Percentiles rank a stretch among this genome's conserved stretches.
Conservation (phyloP, 64 coral and sea anemone species). For the Cladopsammia gracilis region DNA sequence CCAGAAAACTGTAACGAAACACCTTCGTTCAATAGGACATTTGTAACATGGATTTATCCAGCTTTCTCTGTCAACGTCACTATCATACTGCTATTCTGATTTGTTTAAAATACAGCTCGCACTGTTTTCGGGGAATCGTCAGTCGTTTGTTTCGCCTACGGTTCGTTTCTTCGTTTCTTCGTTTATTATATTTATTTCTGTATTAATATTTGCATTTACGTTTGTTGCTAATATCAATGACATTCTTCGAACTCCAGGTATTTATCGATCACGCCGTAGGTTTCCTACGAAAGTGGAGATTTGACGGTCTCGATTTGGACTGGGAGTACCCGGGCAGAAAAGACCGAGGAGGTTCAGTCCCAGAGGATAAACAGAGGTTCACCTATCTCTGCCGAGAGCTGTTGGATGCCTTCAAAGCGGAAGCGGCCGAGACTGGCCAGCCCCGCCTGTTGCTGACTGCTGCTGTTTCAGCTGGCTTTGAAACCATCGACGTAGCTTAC, state of each 20-base stretch:
- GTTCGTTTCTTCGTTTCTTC: too few species aligned
- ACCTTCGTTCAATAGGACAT: too few species aligned
- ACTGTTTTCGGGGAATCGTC: too few species aligned
- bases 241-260: neutral
- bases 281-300: neutral
- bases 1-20: too few species aligned
- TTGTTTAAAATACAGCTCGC: too few species aligned
- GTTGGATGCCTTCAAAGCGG: slow-evolving; percentile 33
- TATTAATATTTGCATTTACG: too few species aligned
- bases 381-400: slow-evolving; percentile 47
- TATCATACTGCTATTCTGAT: too few species aligned
- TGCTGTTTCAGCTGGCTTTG: slow-evolving; percentile 29
- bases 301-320: slow-evolving; percentile 64
- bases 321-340: slow-evolving; percentile 31
- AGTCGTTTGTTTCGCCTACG: too few species aligned
- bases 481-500: slow-evolving; percentile 8
- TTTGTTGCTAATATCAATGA: too few species aligned
- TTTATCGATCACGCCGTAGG: slow-evolving; percentile 27
- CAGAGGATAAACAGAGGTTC: slow-evolving; percentile 46
- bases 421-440: neutral
- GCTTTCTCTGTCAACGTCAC: too few species aligned
- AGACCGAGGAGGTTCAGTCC: slow-evolving; percentile 31
- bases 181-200: too few species aligned
- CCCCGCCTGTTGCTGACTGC: slow-evolving; percentile 62
- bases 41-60: too few species aligned